These are phyloP conservation scores for Hoplodrina blanda DNA, from an alignment of 2,888 invertebrate species.

Conservation along the genomic window DNA sequence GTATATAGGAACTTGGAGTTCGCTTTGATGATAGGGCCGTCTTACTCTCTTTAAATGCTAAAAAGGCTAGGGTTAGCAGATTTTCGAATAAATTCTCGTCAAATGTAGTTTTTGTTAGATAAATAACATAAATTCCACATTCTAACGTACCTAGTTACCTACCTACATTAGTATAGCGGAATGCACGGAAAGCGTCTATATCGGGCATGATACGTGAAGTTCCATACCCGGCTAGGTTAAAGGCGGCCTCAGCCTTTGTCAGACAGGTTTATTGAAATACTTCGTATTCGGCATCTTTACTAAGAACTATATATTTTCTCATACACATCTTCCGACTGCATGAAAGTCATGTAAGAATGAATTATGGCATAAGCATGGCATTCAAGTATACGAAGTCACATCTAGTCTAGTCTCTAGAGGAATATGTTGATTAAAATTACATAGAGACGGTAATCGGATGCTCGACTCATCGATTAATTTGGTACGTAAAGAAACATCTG, in stretches of 20 bases:
- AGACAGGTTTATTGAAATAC: constrained; percentile 49
- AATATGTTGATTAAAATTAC: constrained; percentile 28
- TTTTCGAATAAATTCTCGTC: constrained; percentile 17
- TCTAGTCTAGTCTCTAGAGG: constrained; percentile 13
- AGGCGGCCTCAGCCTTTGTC: constrained; percentile 43
- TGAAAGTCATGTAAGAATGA: constrained; percentile 4
- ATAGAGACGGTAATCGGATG: constrained; percentile 24
- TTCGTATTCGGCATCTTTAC: constrained; percentile 33
- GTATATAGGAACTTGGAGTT: constrained; percentile 26
- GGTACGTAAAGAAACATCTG: constrained; percentile 5
- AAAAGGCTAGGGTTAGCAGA: constrained; percentile 7
- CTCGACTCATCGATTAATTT: constrained; percentile 15
- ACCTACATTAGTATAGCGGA: constrained; percentile 13
- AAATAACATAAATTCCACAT: constrained; percentile 24
- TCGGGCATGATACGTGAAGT: constrained; percentile 43
- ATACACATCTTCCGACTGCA: constrained; percentile 44
- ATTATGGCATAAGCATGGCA: constrained; percentile 18
- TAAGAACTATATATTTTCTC: constrained; percentile 42
- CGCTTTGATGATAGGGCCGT: constrained; percentile 15
- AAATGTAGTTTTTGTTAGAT: constrained; percentile 32
- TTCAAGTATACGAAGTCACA: constrained; percentile 24
- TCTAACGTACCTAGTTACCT: constrained; percentile 8
- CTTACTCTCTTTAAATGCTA: constrained; percentile 11
- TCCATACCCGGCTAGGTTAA: constrained; percentile 40
- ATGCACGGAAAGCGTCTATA: constrained; percentile 32